Conservation (phyloP, 2,113 vertebrate species). For the Anhinga anhinga region DNA sequence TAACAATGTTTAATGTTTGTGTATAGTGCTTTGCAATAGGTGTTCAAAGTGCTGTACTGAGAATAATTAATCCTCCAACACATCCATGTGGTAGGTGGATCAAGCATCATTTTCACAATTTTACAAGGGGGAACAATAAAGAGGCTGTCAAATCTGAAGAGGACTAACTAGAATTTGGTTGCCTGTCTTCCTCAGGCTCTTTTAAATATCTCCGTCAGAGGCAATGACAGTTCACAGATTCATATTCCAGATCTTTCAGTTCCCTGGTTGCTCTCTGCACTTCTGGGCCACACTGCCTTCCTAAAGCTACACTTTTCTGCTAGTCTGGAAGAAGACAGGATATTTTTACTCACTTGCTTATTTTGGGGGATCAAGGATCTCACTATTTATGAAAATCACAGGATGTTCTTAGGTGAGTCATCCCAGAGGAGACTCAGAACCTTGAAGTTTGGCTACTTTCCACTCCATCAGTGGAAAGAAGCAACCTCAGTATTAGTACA, state of each 20-base stretch:
- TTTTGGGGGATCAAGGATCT: not conserved
- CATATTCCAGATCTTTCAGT: not conserved
- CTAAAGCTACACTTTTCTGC: not conserved
- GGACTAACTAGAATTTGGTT: not conserved
- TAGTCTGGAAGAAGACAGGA: not conserved
- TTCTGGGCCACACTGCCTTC: not conserved
- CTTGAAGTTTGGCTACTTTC: not conserved
- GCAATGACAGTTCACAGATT: not conserved
- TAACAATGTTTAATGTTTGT: not conserved
- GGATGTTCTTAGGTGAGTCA: not conserved
- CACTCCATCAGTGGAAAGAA: not conserved
- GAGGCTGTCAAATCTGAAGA: constrained; percentile 24
- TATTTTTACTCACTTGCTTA: not conserved
- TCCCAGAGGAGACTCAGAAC: not conserved
- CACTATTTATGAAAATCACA: not conserved
- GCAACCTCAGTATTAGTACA: not conserved
- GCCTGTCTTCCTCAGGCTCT: not conserved
- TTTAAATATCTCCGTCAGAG: not conserved
- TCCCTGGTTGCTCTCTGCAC: not conserved
- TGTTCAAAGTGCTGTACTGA: constrained; percentile 1
- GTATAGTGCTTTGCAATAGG: not conserved
- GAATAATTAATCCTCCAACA: constrained; percentile 38
- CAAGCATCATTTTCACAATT: constrained; percentile 10
- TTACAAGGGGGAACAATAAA: not conserved
- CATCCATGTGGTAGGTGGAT: constrained; percentile 17